Conservation (phyloP, 2,113 vertebrate species). For the Parotia lawesii region DNA sequence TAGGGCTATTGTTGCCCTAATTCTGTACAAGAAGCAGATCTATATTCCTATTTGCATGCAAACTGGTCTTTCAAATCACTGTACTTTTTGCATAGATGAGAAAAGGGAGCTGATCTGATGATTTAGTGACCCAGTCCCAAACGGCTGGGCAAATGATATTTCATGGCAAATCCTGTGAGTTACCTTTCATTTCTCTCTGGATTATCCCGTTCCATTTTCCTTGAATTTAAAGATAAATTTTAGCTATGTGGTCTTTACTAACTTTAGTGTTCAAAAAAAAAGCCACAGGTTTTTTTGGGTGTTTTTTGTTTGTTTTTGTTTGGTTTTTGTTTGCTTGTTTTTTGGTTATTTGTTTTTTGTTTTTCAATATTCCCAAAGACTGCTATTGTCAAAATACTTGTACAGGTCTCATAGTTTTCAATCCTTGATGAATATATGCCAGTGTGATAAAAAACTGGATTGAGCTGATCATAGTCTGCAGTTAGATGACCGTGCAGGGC, state of each 20-base stretch:
- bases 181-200: neutral
- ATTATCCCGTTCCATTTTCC: neutral
- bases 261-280: neutral
- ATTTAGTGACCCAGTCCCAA: neutral
- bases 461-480: neutral
- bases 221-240: neutral
- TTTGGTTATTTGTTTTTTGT: neutral
- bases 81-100: neutral
- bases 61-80: neutral
- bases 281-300: no score
- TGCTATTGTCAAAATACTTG: neutral
- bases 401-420: neutral
- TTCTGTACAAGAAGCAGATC: conserved; percentile 20
- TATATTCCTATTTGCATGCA: conserved; percentile 21
- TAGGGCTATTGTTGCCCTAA: conserved; percentile 42
- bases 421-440: neutral
- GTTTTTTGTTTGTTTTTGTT: neutral
- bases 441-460: neutral
- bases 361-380: neutral
- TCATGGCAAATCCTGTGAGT: neutral
- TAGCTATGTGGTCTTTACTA: neutral
- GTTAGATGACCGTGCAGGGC: neutral
- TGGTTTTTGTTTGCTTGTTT: neutral
- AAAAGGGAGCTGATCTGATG: neutral
- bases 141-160: neutral